Percentiles rank a stretch among this genome's conserved stretches.
Conservation (phyloP, 1,140 invertebrate genomes). For the Aphidius gifuensis region DNA sequence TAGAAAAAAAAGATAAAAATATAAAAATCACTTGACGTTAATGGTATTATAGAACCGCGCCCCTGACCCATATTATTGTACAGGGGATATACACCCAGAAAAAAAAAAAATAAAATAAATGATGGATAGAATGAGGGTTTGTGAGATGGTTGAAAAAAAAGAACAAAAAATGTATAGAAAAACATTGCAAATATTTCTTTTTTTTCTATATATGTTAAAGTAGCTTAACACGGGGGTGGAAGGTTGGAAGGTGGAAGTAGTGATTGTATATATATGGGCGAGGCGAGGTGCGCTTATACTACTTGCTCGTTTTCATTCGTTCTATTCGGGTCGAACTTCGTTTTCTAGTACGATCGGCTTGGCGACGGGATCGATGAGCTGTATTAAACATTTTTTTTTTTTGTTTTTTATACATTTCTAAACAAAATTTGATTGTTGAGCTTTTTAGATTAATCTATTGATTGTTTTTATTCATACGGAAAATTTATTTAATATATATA, state of each 20-base stretch:
- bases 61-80: conserved; percentile 18
- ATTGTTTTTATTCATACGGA: too few relatives aligned
- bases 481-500: too few relatives aligned
- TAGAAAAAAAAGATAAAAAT: too few relatives aligned
- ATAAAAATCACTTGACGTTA: too few relatives aligned
- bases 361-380: conserved; percentile 18
- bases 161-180: too few relatives aligned
- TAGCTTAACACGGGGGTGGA: not conserved
- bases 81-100: not conserved
- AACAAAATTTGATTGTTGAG: too few relatives aligned
- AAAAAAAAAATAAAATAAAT: conserved; percentile 5
- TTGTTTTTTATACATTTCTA: too few relatives aligned
- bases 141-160: not conserved
- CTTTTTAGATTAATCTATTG: too few relatives aligned
- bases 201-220: too few relatives aligned
- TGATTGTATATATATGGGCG: conserved; percentile 3
- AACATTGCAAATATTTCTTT: too few relatives aligned
- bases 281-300: not conserved
- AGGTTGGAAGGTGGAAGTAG: not conserved
- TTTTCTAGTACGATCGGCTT: conserved; percentile 10
- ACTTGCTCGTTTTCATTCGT: conserved; percentile 2
- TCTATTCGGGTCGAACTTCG: not conserved
- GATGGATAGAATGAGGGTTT: conserved; percentile 18
- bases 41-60: conserved; percentile 15
- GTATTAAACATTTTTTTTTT: conserved; percentile 23